Evolutionary conservation across 1,140 invertebrate genomes (phyloP).

Genomic region (Hycleus phaleratus): DNA sequence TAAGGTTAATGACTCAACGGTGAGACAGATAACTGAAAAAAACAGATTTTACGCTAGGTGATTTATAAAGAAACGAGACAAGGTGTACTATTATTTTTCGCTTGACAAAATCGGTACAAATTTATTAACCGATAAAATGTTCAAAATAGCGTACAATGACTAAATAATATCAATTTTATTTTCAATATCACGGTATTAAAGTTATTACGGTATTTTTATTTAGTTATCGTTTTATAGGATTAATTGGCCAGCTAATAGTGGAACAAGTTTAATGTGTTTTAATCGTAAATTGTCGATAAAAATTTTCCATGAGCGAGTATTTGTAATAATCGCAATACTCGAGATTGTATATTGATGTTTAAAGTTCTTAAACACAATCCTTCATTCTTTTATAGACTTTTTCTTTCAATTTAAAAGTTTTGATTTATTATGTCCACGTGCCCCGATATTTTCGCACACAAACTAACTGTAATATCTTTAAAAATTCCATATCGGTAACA

Average conservation of each 20-base stretch:
- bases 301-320: too few species aligned
- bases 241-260: constrained; percentile 8
- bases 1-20: constrained; percentile 28
- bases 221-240: neutral
- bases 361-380: too few species aligned
- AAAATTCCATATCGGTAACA: too few species aligned
- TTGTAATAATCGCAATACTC: too few species aligned
- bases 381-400: too few species aligned
- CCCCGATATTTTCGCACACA: too few species aligned
- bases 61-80: constrained; percentile 17
- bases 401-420: too few species aligned
- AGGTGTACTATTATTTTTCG: constrained; percentile 15
- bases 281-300: too few species aligned
- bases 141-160: constrained; percentile 12
- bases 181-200: constrained; percentile 11
- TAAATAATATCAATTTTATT: constrained; percentile 4
- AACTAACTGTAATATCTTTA: too few species aligned
- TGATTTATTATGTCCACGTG: too few species aligned
- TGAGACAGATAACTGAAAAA: constrained; percentile 24
- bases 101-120: constrained; percentile 9
- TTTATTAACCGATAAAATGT: constrained; percentile 12
- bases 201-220: constrained; percentile 7
- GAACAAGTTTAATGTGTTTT: neutral
- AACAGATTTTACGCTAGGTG: constrained; percentile 23
- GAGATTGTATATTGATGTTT: too few species aligned